Evolutionary conservation across 2,113 vertebrate genomes (phyloP).

Genomic region (Otis tarda): DNA sequence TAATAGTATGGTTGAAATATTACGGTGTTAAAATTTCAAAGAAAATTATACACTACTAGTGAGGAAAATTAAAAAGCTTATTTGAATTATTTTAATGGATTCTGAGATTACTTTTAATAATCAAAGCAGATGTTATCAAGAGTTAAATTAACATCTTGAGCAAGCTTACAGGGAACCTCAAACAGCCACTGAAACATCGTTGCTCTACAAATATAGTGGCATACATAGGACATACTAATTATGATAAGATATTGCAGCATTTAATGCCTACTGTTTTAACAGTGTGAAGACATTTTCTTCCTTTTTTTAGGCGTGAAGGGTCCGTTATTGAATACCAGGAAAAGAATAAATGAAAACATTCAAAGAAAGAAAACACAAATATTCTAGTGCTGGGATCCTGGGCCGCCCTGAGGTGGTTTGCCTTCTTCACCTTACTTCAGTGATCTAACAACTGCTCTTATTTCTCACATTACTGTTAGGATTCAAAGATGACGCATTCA

Average conservation of each 20-base stretch:
- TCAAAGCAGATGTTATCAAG: neutral
- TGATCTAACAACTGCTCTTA: neutral
- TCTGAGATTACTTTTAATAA: neutral
- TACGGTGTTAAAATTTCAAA: neutral
- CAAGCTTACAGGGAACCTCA: neutral
- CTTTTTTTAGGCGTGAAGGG: slow-evolving; percentile 20
- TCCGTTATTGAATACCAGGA: neutral
- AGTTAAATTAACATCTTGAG: neutral
- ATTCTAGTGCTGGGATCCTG: slow-evolving; percentile 19
- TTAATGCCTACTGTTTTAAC: neutral
- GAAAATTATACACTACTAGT: neutral
- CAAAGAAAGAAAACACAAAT: slow-evolving; percentile 58
- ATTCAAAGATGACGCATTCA: neutral
- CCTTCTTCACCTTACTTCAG: neutral
- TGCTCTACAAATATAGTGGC: neutral
- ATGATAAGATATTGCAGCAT: neutral
- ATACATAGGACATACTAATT: neutral
- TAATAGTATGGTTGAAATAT: neutral
- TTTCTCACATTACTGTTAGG: neutral
- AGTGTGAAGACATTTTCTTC: neutral
- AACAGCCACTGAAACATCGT: neutral
- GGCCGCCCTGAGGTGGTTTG: neutral
- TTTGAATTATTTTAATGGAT: neutral
- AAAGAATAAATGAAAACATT: slow-evolving; percentile 56
- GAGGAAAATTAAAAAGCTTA: neutral